phyloP scores from a whole-genome alignment of 2,888 invertebrate species.

The Lasioglossum vierecki region DNA sequence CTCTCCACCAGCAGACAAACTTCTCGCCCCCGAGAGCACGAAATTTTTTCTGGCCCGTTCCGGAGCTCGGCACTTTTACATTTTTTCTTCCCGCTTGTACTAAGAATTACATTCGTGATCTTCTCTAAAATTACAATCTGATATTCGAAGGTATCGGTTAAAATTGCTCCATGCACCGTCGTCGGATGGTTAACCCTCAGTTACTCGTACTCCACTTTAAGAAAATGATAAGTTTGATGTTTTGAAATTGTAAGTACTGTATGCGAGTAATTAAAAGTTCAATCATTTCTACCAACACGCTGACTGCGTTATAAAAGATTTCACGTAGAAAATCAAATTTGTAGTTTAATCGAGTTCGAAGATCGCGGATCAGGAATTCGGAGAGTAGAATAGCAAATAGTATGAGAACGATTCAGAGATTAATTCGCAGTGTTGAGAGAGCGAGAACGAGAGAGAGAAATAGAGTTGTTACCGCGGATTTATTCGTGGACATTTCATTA shows the following conservation, averaged over 20 bases:
- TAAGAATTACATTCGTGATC: too few species aligned
- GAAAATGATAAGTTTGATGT: too few species aligned
- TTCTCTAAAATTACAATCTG: background rate
- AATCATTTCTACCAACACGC: too few species aligned
- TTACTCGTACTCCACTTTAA: too few species aligned
- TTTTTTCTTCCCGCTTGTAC: background rate
- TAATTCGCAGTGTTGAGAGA: background rate
- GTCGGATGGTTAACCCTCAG: background rate
- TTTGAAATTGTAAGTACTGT: too few species aligned
- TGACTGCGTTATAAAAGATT: background rate
- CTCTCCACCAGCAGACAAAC: background rate
- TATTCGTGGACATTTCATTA: constrained; percentile 41
- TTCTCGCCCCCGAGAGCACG: background rate
- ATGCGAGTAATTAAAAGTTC: too few species aligned
- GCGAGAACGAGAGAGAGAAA: background rate
- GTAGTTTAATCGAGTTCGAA: background rate
- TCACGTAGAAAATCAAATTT: background rate
- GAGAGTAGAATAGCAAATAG: background rate
- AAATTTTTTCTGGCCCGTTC: background rate
- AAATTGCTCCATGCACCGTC: background rate
- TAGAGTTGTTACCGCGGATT: background rate
- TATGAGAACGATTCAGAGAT: background rate
- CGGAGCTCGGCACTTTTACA: background rate
- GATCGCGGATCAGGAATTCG: background rate
- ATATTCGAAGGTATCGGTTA: background rate